A percentile compares a stretch with the other conserved stretches of the same genome.
phyloP scores from a whole-genome alignment of 2,888 invertebrate species.

The Synanthedon vespiformis region DNA sequence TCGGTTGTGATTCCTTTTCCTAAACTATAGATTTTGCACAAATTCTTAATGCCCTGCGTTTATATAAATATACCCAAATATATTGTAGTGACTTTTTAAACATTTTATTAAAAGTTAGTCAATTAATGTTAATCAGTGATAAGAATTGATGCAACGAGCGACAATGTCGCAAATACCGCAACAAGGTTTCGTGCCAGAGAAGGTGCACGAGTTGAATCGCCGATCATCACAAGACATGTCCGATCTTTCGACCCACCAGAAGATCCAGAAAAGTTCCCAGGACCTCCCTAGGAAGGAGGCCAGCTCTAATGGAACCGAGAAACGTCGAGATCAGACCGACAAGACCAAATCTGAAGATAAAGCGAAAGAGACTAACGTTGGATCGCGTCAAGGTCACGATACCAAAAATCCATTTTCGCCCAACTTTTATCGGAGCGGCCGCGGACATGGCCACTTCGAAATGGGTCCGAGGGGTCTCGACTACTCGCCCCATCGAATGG shows the following conservation, averaged over 20 bases:
- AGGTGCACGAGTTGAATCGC: slow-evolving; percentile 54
- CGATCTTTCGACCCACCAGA: slow-evolving; percentile 28
- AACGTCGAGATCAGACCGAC: slow-evolving; percentile 9
- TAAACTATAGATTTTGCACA: slow-evolving; percentile 9
- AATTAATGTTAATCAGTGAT: background rate
- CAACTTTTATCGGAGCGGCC: slow-evolving; percentile 41
- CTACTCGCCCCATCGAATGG: slow-evolving; percentile 60
- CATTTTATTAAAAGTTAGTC: slow-evolving; percentile 8
- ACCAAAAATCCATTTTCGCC: slow-evolving; percentile 59
- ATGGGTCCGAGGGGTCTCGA: slow-evolving; percentile 63
- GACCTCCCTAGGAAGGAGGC: slow-evolving; percentile 41
- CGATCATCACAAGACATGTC: slow-evolving; percentile 52
- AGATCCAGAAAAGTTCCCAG: slow-evolving; percentile 10
- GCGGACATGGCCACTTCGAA: slow-evolving; percentile 59
- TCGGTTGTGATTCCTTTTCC: slow-evolving; percentile 54
- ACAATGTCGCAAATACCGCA: slow-evolving; percentile 55
- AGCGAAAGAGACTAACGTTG: slow-evolving; percentile 23
- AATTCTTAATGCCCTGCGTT: background rate
- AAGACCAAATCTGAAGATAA: slow-evolving; percentile 23
- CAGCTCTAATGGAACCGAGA: slow-evolving; percentile 28
- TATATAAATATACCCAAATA: slow-evolving; percentile 1
- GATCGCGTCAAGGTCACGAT: slow-evolving; percentile 34
- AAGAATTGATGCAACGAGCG: background rate
- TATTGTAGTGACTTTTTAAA: slow-evolving; percentile 26
- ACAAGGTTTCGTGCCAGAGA: slow-evolving; percentile 56